Percentiles rank a stretch among this genome's conserved stretches.
Conservation (phyloP, 2,797 vertebrate species). For the Cetoscarus ocellatus region DNA sequence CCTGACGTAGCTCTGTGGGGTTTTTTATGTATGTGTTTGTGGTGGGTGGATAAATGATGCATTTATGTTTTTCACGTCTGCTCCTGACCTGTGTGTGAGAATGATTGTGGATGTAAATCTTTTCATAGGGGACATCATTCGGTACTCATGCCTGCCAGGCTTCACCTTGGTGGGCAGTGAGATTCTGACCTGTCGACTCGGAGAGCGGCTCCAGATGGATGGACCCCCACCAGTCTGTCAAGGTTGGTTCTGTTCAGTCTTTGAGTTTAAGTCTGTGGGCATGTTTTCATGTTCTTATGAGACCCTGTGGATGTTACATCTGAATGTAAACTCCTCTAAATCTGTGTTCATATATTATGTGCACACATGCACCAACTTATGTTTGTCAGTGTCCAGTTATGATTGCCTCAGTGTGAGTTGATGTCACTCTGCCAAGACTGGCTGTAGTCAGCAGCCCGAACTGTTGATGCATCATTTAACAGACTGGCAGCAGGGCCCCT, state of each 20-base stretch:
- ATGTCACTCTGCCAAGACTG: conserved; percentile 51
- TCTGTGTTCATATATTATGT: conserved; percentile 5
- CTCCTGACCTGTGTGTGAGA: neutral
- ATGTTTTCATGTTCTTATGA: conserved; percentile 6
- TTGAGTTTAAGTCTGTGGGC: neutral
- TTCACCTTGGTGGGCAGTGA: conserved; percentile 96
- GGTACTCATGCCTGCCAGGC: conserved; percentile 95
- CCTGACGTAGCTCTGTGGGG: conserved; percentile 26
- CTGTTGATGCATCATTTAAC: conserved; percentile 72
- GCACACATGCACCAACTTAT: neutral
- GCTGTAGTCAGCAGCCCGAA: conserved; percentile 55
- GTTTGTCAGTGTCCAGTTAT: conserved; percentile 11
- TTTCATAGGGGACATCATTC: conserved; percentile 94
- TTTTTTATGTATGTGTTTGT: conserved; percentile 1
- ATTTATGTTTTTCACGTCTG: conserved; percentile 31
- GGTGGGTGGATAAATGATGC: conserved; percentile 29
- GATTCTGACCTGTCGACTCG: conserved; percentile 94
- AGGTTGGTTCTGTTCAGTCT: conserved; percentile 83
- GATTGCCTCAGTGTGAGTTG: conserved; percentile 9
- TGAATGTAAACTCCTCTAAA: neutral
- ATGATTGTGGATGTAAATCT: conserved; percentile 57
- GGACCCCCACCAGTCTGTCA: conserved; percentile 93
- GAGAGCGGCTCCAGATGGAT: conserved; percentile 96
- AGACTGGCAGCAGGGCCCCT: conserved; percentile 49
- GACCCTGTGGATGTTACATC: conserved; percentile 10